Base-by-base conservation (phyloP, 2,888 invertebrate species). In the Entomobrya multifasciata region DNA sequence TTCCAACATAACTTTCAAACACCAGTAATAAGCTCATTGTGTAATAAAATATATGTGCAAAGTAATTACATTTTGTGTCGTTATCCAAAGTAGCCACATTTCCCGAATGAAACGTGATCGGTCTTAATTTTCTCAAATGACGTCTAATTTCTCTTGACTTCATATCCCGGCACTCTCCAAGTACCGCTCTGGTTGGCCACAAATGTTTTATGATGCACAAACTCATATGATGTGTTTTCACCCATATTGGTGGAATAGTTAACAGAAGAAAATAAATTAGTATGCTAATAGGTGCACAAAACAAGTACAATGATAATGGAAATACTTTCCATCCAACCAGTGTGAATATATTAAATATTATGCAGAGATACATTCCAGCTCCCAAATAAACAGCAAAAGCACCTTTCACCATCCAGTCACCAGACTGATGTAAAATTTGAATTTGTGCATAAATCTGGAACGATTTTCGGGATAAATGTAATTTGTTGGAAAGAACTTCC, bases 271-370 rank as follows among this genome's bases (percentile, higher is more conserved):
- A 65, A 22, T 36, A 65, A 30, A 30, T 4, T 22, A 62, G 10
- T 1, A 36, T 5, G 1, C 36, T 65, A 1, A 65, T 8, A 1
- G 65, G 65, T 17, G n/a, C 36, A 36, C 65, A 41, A 2, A 30
- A 15, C 1, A 65, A n/a, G n/a, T 65, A 57, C 22, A 57, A 57
- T 1, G 57, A 25, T 15, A 47, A 2, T 8, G 72, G 72, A 47
- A 72, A 72, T 3, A 49, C 49, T 47, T 72, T 72, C 72, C 72
- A 72, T 5, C 72, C 72, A 0, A 72, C 47, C 6, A 49, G 8
- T 8, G 72, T 47, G 8, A 72, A 72, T 13, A 44, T 27, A 11
- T 72, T 72, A 8, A 47, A 27, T 0, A 72, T 5, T 8, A 72
- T 15, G 25, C 20, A 10, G 6, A 72, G 20, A 3, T 13, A 2